Percentiles rank a stretch among this genome's conserved stretches.
Conservation (phyloP, 2,888 invertebrate genomes). For the Noctua pronuba region DNA sequence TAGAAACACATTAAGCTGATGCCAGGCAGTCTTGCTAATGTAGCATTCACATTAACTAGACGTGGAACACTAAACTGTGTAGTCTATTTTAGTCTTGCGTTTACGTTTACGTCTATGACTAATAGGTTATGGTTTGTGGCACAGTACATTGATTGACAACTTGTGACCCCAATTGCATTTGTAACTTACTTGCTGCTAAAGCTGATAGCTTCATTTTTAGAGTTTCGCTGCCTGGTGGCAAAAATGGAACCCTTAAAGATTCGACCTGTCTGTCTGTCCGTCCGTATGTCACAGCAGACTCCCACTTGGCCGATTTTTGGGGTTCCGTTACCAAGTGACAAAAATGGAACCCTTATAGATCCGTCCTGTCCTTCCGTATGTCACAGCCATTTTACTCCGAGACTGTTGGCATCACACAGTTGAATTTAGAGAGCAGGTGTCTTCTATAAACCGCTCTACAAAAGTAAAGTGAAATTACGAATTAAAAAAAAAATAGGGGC, state of each 20-base stretch:
- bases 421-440: too few relatives aligned
- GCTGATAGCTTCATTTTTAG: background rate
- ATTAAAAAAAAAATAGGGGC: too few relatives aligned
- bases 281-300: too few relatives aligned
- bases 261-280: too few relatives aligned
- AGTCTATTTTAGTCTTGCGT: conserved; percentile 24
- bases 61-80: conserved; percentile 1
- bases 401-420: too few relatives aligned
- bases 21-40: conserved; percentile 28
- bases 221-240: background rate
- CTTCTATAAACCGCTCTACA: too few relatives aligned
- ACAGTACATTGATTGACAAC: background rate
- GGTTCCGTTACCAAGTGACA: too few relatives aligned
- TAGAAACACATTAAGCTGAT: background rate
- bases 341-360: too few relatives aligned
- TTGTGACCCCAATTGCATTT: background rate
- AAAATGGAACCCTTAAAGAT: background rate
- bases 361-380: too few relatives aligned
- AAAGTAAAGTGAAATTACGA: too few relatives aligned
- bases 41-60: background rate
- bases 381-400: too few relatives aligned
- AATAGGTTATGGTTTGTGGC: background rate
- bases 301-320: too few relatives aligned
- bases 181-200: background rate
- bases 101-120: conserved; percentile 8